phyloP scores from a whole-genome alignment of 2,888 invertebrate species.

The Drosophila algonquin region DNA sequence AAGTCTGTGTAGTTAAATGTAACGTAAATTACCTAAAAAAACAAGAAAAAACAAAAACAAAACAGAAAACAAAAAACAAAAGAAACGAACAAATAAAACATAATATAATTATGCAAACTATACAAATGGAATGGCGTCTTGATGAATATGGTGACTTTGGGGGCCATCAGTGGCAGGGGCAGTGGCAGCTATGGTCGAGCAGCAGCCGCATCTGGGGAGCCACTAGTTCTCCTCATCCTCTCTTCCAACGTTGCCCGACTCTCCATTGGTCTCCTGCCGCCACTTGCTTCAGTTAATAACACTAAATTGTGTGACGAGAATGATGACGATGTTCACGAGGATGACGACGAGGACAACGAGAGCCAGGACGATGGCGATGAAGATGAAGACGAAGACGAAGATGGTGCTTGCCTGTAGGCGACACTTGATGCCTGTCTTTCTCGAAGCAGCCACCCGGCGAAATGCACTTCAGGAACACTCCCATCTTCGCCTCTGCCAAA shows the following conservation, averaged over 20 bases:
- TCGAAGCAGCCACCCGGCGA: neutral
- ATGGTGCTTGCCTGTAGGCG: conserved; percentile 31
- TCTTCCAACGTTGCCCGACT: conserved; percentile 7
- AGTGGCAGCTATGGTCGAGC: conserved; percentile 6
- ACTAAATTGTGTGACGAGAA: conserved; percentile 73
- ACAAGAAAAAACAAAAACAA: conserved; percentile 30
- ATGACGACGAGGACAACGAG: conserved; percentile 29
- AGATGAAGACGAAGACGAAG: conserved; percentile 37
- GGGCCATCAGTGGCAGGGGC: neutral
- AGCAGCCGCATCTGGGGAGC: conserved; percentile 2
- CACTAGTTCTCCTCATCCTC: conserved; percentile 15
- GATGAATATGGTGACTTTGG: conserved; percentile 6
- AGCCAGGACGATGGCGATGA: conserved; percentile 24
- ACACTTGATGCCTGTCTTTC: conserved; percentile 37
- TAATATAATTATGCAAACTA: conserved; percentile 78
- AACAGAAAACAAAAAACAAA: conserved; percentile 48
- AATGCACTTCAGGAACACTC: conserved; percentile 10
- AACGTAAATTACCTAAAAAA: conserved; percentile 67
- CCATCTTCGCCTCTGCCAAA: neutral
- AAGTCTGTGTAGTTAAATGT: conserved; percentile 83
- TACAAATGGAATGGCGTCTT: conserved; percentile 18
- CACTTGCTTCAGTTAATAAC: conserved; percentile 67
- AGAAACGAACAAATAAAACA: conserved; percentile 67
- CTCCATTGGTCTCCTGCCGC: conserved; percentile 2
- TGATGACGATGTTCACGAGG: conserved; percentile 52